Base-by-base conservation (phyloP, 2,888 invertebrate species). In the Drosophila algonquin region DNA sequence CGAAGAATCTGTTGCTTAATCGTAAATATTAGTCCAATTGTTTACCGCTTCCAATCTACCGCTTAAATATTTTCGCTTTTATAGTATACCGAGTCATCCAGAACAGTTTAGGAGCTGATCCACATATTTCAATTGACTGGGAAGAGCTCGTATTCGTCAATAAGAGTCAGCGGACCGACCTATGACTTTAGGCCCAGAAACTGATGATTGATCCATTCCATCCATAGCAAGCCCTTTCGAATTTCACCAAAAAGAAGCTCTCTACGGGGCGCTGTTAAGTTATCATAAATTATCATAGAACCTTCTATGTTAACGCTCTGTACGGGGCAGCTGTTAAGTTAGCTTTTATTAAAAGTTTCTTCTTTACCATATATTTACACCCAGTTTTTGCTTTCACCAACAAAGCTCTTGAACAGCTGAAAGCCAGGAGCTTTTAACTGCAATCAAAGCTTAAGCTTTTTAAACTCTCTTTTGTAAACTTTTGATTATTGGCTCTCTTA, bases 151-250 rank as follows among this genome's bases (percentile, higher is more conserved):
- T 21, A 21, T 21, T 21, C 21, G 21, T 21, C 3, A 21, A 18
- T 18, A 18, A 18, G 18, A 18, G 18, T 18, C 18, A 1, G 0
- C 10, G 88, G 83, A 48, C 83, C 88, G 14, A 82, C 80, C 47
- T 83, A 45, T 45, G 86, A 83, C 3, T 85, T 24, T 5, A 24
- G 5, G 24, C 24, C 4, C n/a, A 74, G 55, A 6, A 67, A 67
- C 40, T 57, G 14, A 16, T 73, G 50, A 74, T 0, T 16, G 7
- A 24, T 24, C 21, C 14, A 8, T 21, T 9, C 7, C 24, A 24
- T 5, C 12, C 14, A 18, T 3, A 30, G 44, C 50, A 9, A 35
- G 8, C 9, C n/a, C 18, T 10, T 35, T 52, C 40, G 59, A 60
- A 60, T 70, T 69, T 73, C 27, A 27, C 10, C 9, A 12, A 35